Base-by-base conservation (phyloP, 2,797 vertebrate genomes). In the Crypturellus tataupa region DNA sequence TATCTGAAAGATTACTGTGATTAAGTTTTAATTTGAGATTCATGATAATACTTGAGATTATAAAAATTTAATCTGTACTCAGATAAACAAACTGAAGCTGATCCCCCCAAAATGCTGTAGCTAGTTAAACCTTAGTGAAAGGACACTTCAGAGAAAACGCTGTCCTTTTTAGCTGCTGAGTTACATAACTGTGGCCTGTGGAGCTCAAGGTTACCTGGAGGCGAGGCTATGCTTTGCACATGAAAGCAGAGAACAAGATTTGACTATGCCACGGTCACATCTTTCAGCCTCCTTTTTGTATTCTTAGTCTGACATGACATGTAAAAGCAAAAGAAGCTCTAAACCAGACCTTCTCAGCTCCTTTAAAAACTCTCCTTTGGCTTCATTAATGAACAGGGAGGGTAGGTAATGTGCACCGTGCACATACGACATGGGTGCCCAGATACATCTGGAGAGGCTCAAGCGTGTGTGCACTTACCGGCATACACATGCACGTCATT, bases 121-220 rank as follows among this genome's bases (percentile, higher is more conserved):
- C 16, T 19, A 23, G 37, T 20, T 31, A 71, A 70, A 60, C 63
- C 16, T 25, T 56, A 19, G 35, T 55, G 42, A 76, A 80, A 16
- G 37, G 33, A 55, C 12, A 6, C 20, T n/a, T 47, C 19, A 27
- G 23, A 87, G 67, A 24, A 47, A 80, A 67, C 18, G 17, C 12
- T 33, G 47, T 8, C 8, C 47, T 11, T 79, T 85, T 78, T 4
- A 64, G 23, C 19, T 42, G 4, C 33, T 87, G 17, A n/a, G n/a
- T 49, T 82, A 53, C 37, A 35, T 49, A 63, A 62, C 17, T 71
- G 53, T 40, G 31, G 67, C 39, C 90, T 69, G 35, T 27, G 49
- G 49, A 86, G 73, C 39, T 85, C 75, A 75, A 89, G 83, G 51
- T n/a, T 87, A 77, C 49, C 59, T 91, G 73, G 76, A 95, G 53